These are phyloP conservation scores for Neodiprion pinetum DNA, from an alignment of 1,140 invertebrate genomes.

Conservation along the genomic window DNA sequence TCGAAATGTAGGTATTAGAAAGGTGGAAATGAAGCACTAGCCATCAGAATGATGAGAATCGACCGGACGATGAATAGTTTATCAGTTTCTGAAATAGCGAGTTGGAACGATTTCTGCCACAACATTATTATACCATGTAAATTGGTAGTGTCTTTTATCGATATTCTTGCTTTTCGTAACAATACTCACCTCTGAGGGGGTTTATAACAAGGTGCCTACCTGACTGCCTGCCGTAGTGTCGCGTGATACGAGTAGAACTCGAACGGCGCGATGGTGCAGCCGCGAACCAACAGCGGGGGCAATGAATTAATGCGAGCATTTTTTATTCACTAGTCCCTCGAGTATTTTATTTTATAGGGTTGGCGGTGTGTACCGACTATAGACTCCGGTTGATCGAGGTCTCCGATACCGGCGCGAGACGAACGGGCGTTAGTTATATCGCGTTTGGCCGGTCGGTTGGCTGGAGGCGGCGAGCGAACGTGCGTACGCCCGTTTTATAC, in stretches of 20 bases:
- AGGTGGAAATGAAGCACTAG: too few relatives aligned
- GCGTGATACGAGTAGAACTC: not conserved
- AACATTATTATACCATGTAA: too few relatives aligned
- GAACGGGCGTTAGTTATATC: conserved; percentile 32
- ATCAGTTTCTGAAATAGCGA: too few relatives aligned
- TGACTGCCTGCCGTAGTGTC: not conserved
- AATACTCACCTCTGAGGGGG: too few relatives aligned
- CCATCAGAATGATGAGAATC: too few relatives aligned
- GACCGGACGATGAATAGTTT: too few relatives aligned
- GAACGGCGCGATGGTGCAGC: not conserved
- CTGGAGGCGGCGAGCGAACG: not conserved
- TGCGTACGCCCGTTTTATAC: conserved; percentile 7
- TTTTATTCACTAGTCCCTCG: conserved; percentile 32
- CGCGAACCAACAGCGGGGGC: conserved; percentile 9
- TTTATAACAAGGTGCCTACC: too few relatives aligned
- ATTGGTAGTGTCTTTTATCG: too few relatives aligned
- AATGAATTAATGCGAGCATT: conserved; percentile 47
- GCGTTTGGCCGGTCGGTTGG: conserved; percentile 1
- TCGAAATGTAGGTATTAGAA: too few relatives aligned
- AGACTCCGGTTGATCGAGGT: conserved; percentile 27
- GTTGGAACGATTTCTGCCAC: too few relatives aligned
- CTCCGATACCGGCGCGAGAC: conserved; percentile 27
- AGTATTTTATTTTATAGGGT: conserved; percentile 36
- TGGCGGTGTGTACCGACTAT: conserved; percentile 3
- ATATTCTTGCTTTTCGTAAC: too few relatives aligned